Base-by-base conservation (phyloP, 2,113 vertebrate species). In the Tragelaphus strepsiceros region DNA sequence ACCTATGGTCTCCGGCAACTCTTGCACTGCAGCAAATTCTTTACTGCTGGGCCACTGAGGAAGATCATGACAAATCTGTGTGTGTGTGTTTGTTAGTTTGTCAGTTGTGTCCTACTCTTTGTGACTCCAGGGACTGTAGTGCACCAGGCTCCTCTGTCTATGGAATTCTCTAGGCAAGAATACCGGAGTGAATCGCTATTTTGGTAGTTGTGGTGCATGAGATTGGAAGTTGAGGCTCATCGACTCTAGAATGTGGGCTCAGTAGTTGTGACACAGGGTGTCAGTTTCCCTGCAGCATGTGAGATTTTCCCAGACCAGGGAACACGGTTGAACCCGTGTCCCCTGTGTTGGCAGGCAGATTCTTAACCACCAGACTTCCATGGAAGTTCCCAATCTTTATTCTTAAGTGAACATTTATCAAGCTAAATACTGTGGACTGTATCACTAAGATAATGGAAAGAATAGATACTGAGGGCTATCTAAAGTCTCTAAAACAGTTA, bases 281-380 rank as follows among this genome's bases (percentile, higher is more conserved):
- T 35, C 64, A 35, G n/a, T 35, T 67, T 35, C 64, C n/a, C 64
- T 35, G n/a, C 32, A 35, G 17, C 64, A 67, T 67, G 64, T 67
- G n/a, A 17, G 32, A 35, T 67, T 35, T 67, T 35, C 17, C 64
- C 64, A 67, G n/a, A 67, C 32, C 64, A 67, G 8, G n/a, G n/a
- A 35, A 35, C 64, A 35, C 8, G n/a, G 17, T 21, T 67, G 64
- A 67, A 67, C 8, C 17, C 0, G 0, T 0, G 1, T 67, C 8
- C n/a, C 16, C 8, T 67, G 64, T 67, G 17, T 35, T 67, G 17
- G 7, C 17, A 67, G 64, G n/a, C 64, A 35, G 64, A 67, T 35
- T 67, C 64, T 67, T 67, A 11, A 67, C 64, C 64, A 35, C 32
- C 35, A 9, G 17, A 35, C 15, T 35, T 67, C 32, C 64, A 67